Percentiles rank a stretch among this genome's conserved stretches.
These are phyloP conservation scores for Portevinia maculata DNA, from an alignment of 2,888 invertebrate species.

Conservation along the genomic window DNA sequence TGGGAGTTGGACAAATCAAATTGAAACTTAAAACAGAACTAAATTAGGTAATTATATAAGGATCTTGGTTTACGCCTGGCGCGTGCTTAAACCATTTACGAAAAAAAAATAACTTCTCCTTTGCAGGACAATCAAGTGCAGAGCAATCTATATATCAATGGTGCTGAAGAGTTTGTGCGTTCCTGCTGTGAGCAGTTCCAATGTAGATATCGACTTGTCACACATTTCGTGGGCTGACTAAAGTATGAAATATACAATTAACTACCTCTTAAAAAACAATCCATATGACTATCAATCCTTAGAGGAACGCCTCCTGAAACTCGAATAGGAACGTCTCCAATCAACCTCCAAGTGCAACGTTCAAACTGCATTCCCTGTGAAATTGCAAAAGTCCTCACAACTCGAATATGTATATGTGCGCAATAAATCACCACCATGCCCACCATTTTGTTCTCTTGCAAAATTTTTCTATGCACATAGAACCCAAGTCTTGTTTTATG, in stretches of 20 bases:
- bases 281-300: neutral
- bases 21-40: no score
- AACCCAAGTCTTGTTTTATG: conserved; percentile 39
- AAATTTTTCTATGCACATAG: conserved; percentile 17
- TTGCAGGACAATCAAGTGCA: no score
- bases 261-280: no score
- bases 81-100: no score
- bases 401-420: neutral
- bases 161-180: no score
- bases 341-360: conserved; percentile 1
- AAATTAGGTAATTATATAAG: no score
- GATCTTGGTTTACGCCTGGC: no score
- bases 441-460: conserved; percentile 42
- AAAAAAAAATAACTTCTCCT: no score
- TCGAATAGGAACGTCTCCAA: neutral
- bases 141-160: no score
- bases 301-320: conserved; percentile 18
- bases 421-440: conserved; percentile 59
- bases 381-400: conserved; percentile 14
- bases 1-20: no score
- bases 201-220: neutral
- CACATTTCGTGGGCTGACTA: conserved; percentile 1
- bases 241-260: neutral
- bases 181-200: no score
- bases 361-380: neutral